Evolutionary conservation across 1,140 invertebrate genomes (phyloP), one percentile per base, ranked within the genome.

Genomic region (Drosophila chauvacae): DNA sequence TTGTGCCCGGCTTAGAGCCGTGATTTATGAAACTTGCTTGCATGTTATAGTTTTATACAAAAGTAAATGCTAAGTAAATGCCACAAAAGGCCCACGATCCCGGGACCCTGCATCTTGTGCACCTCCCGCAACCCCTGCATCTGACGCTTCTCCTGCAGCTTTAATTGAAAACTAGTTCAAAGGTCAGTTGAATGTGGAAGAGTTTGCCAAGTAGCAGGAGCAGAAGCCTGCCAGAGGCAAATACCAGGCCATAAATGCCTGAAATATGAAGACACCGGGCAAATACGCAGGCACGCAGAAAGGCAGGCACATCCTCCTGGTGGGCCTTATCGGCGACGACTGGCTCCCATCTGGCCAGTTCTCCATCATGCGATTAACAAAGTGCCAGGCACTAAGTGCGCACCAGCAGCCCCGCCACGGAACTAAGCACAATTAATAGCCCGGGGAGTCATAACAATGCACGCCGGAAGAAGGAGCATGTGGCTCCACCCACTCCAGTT

Each of bases 361-460:
- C 71, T 88, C 64, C 80, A 77, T 87, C 66, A 88, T 68, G 69
- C 69, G 84, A 87, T 90, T 87, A 87, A 87, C 80, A 87, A 86
- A 86, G 77, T 76, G 83, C 76, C 83, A 81, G 71, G 56, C 80
- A 87, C 84, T 87, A 87, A 87, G 84, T 88, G 81, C 69, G 33
- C 62, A 33, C 42, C 18, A 20, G 51, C 64, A 37, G 33, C 33
- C 26, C 61, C 18, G n/a, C 77, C 64, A 74, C 64, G 60, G 65
- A 83, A 87, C 84, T 90, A 87, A 87, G 84, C 84, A 90, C 85
- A 87, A 87, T 87, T 87, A 87, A 87, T 87, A 88, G 84, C 85
- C 51, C 68, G 35, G 33, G 69, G 57, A 37, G 58, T 61, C 66
- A 77, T 86, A 73, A 83, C 80, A 87, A 83, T 82, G 80, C 71